Evolutionary conservation across 2,888 invertebrate species (phyloP).

Genomic region (Dendrolimus houi): DNA sequence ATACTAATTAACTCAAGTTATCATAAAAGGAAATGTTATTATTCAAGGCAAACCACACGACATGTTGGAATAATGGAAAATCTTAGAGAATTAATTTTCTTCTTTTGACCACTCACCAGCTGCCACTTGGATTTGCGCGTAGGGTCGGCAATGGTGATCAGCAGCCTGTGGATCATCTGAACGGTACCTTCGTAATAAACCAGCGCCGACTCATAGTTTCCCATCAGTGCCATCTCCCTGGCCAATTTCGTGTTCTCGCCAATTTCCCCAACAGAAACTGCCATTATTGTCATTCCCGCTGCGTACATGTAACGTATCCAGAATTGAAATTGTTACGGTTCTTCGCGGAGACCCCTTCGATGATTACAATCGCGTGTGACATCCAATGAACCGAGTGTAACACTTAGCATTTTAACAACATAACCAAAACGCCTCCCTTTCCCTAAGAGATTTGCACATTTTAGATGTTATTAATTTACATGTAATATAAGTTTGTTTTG

Average conservation of each 20-base stretch:
- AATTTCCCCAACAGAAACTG: conserved; percentile 92
- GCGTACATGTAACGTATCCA: conserved; percentile 64
- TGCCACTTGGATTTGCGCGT: conserved; percentile 92
- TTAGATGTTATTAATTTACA: conserved; percentile 23
- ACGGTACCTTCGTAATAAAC: conserved; percentile 96
- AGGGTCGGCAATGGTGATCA: conserved; percentile 87
- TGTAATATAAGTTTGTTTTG: conserved; percentile 41
- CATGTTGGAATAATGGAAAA: conserved; percentile 13
- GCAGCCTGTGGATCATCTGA: conserved; percentile 91
- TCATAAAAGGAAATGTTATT: conserved; percentile 59
- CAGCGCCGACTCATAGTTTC: conserved; percentile 95
- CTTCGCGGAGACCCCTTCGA: conserved; percentile 36
- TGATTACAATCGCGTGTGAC: conserved; percentile 52
- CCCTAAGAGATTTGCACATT: conserved; percentile 25
- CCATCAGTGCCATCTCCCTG: conserved; percentile 95
- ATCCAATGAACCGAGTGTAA: conserved; percentile 44
- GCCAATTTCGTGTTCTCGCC: conserved; percentile 96
- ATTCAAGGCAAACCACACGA: conserved; percentile 54
- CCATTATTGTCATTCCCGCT: conserved; percentile 87
- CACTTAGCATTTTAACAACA: conserved; percentile 54
- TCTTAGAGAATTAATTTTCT: conserved; percentile 12
- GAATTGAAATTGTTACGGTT: conserved; percentile 38
- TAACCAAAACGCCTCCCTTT: conserved; percentile 30
- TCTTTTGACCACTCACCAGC: conserved; percentile 76
- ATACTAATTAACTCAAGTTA: conserved; percentile 54